A percentile compares a stretch with the other conserved stretches of the same genome.
Evolutionary conservation across 2,113 vertebrate species (phyloP).

Genomic region (Willisornis vidua): DNA sequence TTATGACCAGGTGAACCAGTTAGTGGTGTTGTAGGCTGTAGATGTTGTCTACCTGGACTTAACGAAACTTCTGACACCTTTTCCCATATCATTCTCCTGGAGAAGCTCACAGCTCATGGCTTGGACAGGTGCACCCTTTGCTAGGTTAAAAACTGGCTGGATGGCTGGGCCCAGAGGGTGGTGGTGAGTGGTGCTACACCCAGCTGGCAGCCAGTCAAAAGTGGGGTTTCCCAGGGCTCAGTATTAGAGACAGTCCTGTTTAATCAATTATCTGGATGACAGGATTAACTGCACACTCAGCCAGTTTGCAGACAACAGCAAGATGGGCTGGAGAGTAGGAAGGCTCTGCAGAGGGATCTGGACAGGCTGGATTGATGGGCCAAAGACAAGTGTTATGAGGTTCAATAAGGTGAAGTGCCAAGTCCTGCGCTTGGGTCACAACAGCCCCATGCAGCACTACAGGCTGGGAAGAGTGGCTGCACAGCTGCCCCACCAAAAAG

Average conservation of each 20-base stretch:
- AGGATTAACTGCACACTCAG: background rate
- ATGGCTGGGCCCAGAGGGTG: background rate
- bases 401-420: background rate
- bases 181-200: too few species aligned
- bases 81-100: background rate
- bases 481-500: background rate
- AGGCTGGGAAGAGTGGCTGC: background rate
- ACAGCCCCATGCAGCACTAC: fast-evolving
- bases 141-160: background rate
- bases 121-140: fast-evolving
- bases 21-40: background rate
- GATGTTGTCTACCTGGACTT: fast-evolving
- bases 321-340: background rate
- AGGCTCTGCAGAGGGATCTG: background rate
- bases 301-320: background rate
- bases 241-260: background rate
- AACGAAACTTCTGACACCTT: background rate
- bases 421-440: background rate
- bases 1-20: background rate
- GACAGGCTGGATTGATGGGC: background rate
- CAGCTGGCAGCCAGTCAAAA: background rate
- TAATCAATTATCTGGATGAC: background rate
- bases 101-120: background rate
- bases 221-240: background rate
- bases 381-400: background rate